Evolutionary conservation across 2,113 vertebrate genomes (phyloP).

Genomic region (Python bivittatus): DNA sequence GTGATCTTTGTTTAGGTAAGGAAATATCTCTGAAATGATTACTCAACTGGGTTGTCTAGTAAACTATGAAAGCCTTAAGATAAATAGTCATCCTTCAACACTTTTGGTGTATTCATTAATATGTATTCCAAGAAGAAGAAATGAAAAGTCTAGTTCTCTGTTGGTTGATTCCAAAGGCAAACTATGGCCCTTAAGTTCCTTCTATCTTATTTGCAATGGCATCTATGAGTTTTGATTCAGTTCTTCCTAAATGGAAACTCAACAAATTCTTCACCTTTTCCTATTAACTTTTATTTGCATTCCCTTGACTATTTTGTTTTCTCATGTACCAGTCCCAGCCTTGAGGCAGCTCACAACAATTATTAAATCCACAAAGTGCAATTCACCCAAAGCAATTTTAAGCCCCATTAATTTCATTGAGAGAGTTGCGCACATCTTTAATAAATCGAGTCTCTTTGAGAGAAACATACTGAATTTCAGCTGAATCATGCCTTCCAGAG

Average conservation of each 20-base stretch:
- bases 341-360: neutral
- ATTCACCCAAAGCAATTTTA: neutral
- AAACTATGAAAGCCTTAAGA: neutral
- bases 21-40: too few relatives aligned
- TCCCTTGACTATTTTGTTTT: neutral
- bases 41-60: too few relatives aligned
- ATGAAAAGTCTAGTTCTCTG: neutral
- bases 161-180: neutral
- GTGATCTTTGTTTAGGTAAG: too few relatives aligned
- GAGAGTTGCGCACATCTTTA: neutral
- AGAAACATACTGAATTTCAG: neutral
- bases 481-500: neutral
- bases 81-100: neutral
- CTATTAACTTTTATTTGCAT: neutral
- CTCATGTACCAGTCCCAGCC: neutral
- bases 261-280: neutral
- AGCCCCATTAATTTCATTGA: neutral
- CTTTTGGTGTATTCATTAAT: neutral
- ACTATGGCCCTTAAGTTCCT: neutral
- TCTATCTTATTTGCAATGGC: neutral
- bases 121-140: neutral
- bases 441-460: neutral
- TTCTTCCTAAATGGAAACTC: neutral
- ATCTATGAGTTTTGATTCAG: neutral
- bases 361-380: neutral